A percentile compares a stretch with the other conserved stretches of the same genome.
phyloP scores from a whole-genome alignment of 2,113 vertebrate species.

The Ictidomys tridecemlineatus region DNA sequence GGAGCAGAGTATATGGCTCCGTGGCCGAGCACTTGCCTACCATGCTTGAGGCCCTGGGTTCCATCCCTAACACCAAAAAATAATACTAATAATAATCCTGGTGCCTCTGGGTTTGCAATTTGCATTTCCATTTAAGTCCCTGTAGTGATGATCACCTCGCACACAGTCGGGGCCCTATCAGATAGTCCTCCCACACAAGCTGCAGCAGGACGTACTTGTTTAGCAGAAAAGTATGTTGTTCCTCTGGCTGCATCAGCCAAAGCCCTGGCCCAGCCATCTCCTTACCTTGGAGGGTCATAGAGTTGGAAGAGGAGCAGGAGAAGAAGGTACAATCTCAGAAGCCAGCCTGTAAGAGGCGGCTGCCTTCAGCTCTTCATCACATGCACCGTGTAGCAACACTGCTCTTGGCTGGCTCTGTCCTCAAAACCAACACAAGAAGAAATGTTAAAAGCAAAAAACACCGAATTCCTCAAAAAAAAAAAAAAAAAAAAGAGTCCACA shows the following conservation, averaged over 20 bases:
- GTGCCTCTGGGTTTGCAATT: too few relatives aligned
- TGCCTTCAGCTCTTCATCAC: conserved; percentile 47
- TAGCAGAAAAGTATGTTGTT: neutral
- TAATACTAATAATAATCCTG: too few relatives aligned
- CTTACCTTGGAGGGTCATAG: conserved; percentile 70
- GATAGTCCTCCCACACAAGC: neutral
- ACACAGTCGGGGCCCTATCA: neutral
- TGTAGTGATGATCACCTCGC: neutral
- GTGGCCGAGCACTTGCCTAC: too few relatives aligned
- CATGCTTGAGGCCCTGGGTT: too few relatives aligned
- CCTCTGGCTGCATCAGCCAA: neutral
- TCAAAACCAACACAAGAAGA: neutral
- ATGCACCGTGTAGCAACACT: neutral
- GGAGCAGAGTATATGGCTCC: too few relatives aligned
- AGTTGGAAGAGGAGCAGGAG: conserved; percentile 38
- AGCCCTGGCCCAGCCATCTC: neutral
- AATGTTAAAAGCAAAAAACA: neutral
- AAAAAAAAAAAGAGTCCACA: neutral
- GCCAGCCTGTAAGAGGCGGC: conserved; percentile 39
- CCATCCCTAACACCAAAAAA: too few relatives aligned
- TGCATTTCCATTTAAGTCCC: too few relatives aligned
- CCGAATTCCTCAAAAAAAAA: too few relatives aligned
- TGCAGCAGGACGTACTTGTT: neutral
- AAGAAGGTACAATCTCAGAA: conserved; percentile 52
- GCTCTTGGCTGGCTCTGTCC: conserved; percentile 49